Conservation (phyloP, 2,113 vertebrate genomes). For the Rhinolophus sinicus region DNA sequence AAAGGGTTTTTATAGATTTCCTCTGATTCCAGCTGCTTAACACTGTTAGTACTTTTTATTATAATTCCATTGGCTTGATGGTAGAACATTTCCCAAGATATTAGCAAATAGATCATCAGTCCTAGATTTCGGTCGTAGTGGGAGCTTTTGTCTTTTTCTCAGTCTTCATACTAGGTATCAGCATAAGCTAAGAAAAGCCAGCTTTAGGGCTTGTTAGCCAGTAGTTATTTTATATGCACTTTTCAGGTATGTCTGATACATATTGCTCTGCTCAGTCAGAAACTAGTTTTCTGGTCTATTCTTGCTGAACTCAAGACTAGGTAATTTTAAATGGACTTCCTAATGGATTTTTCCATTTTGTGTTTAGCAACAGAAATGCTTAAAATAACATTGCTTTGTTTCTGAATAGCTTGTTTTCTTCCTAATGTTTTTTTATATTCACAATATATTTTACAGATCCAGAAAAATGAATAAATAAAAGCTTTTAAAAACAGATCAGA, state of each 20-base stretch:
- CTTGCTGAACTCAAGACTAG: background rate
- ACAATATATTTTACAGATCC: background rate
- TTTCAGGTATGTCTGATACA: background rate
- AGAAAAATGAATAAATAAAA: background rate
- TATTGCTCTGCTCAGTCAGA: background rate
- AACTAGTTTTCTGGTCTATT: background rate
- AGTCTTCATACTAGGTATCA: background rate
- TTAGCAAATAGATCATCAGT: background rate
- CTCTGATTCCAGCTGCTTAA: background rate
- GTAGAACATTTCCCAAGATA: background rate
- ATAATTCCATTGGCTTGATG: background rate
- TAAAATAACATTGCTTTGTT: background rate
- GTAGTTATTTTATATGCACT: background rate
- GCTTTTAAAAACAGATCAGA: background rate
- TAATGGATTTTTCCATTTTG: background rate
- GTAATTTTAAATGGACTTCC: background rate
- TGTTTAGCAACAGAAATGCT: constrained; percentile 14
- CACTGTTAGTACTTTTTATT: background rate
- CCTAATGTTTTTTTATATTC: background rate
- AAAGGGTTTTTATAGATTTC: background rate
- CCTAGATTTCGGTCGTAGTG: background rate
- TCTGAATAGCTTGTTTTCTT: background rate
- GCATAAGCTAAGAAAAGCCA: background rate
- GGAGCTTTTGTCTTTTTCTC: background rate
- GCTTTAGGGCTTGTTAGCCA: background rate